Conservation (phyloP, 2,888 invertebrate species). For the Zootermopsis nevadensis region DNA sequence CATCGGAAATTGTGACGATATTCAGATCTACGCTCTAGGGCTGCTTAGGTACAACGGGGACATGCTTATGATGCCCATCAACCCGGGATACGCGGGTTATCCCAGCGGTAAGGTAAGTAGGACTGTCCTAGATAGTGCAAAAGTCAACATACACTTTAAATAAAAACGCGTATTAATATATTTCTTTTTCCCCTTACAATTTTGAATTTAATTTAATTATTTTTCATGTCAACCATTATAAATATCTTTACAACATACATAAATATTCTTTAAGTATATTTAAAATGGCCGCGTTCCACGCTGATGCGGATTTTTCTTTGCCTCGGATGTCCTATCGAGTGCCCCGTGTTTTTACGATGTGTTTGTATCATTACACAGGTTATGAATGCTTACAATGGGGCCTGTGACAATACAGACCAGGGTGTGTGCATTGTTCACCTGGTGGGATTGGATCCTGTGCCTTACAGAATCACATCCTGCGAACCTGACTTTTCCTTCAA, state of each 20-base stretch:
- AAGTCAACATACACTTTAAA: no score
- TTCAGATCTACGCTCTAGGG: conserved; percentile 60
- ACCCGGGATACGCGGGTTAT: conserved; percentile 36
- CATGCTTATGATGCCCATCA: background rate
- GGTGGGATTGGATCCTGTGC: background rate
- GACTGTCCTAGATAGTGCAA: background rate
- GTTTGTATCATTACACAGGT: conserved; percentile 39
- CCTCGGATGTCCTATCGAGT: no score
- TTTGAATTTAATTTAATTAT: no score
- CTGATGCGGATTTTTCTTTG: no score
- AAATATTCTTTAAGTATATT: no score
- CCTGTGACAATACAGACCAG: conserved; percentile 26
- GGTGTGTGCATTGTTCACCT: conserved; percentile 46
- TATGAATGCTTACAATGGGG: conserved; percentile 48
- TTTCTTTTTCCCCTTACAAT: no score
- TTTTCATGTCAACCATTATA: no score
- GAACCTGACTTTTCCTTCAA: conserved; percentile 46
- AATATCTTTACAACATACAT: no score
- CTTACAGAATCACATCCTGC: background rate
- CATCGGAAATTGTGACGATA: conserved; percentile 60
- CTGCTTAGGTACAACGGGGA: conserved; percentile 56
- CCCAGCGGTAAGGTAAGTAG: conserved; percentile 28
- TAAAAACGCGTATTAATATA: no score
- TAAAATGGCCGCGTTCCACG: no score
- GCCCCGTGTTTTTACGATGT: no score